Base-by-base conservation (phyloP, 2,888 invertebrate genomes). In the Mactromeris polynyma region DNA sequence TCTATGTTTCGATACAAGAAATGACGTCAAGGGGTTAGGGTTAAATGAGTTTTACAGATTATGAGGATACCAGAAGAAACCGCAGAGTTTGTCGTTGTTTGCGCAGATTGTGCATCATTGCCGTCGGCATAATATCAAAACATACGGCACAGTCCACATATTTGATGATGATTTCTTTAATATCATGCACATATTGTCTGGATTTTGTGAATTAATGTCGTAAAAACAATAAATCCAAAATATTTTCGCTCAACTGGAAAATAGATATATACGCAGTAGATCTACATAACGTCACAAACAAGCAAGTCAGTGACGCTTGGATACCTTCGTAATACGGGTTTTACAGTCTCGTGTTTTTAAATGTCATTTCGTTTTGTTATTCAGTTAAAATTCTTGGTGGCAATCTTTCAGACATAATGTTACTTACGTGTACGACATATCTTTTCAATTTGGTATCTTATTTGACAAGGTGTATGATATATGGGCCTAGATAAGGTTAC, bases 181-280 rank as follows among this genome's bases (percentile, higher is more conserved):
- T n/a, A n/a, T n/a, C n/a, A 64, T 64, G 58, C 58, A 64, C n/a
- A 64, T 9, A 26, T 64, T 64, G 58, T 64, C 58, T 64, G n/a
- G 6, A 26, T 26, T n/a, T 1, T 26, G 21, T 64, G 26, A 64
- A 26, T 64, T 26, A 64, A 26, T n/a, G 58, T 26, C 58, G 26
- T 26, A 64, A 11, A 26, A 26, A 9, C 26, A n/a, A 64, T 64
- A 64, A 64, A 64, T 64, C 58, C 26, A 64, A 64, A 26, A 26
- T 1, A 64, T n/a, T 64, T 64, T 64, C 58, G 26, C 58, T 64
- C 0, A n/a, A 64, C 11, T 26, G 21, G n/a, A 64, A 26, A 64
- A 64, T n/a, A 26, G 11, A n/a, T 64, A 26, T 26, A 64, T 58
- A 21, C 58, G 58, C 21, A 14, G 21, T n/a, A n/a, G n/a, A n/a